phyloP scores from a whole-genome alignment of 2,797 vertebrate genomes.

The Anomalospiza imberbis region DNA sequence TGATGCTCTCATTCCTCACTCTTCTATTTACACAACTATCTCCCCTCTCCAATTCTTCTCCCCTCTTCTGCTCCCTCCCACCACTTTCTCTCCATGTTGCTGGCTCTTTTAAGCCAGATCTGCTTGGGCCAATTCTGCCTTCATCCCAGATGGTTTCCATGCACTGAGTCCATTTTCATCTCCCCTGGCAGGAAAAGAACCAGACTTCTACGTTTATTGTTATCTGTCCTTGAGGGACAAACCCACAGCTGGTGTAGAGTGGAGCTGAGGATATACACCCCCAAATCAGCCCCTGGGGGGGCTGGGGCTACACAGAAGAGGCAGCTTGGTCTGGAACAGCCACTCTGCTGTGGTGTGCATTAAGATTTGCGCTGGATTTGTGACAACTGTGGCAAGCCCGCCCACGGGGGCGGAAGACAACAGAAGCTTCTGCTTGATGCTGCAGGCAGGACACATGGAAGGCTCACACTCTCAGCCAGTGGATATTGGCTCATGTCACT shows the following conservation, averaged over 20 bases:
- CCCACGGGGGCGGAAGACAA: background rate
- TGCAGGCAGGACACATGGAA: slow-evolving; percentile 28
- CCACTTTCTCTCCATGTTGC: background rate
- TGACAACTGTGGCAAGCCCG: background rate
- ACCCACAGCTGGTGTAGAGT: background rate
- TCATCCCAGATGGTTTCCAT: background rate
- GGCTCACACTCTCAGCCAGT: background rate
- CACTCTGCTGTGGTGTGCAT: background rate
- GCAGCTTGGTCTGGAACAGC: background rate
- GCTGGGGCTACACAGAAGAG: background rate
- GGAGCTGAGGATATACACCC: background rate
- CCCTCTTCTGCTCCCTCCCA: background rate
- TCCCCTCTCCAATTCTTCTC: background rate
- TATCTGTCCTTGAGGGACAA: slow-evolving; percentile 2
- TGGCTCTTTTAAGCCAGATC: background rate
- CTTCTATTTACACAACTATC: background rate
- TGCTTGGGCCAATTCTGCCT: background rate
- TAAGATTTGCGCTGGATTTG: background rate
- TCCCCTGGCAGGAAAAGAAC: background rate
- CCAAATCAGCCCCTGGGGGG: background rate
- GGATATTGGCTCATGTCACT: slow-evolving; percentile 13
- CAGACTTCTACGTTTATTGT: background rate
- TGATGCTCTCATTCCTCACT: background rate
- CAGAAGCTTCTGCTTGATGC: slow-evolving; percentile 43
- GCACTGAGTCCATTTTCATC: background rate